phyloP scores from a whole-genome alignment of 2,888 invertebrate genomes.

The Camptogramma bilineatum region DNA sequence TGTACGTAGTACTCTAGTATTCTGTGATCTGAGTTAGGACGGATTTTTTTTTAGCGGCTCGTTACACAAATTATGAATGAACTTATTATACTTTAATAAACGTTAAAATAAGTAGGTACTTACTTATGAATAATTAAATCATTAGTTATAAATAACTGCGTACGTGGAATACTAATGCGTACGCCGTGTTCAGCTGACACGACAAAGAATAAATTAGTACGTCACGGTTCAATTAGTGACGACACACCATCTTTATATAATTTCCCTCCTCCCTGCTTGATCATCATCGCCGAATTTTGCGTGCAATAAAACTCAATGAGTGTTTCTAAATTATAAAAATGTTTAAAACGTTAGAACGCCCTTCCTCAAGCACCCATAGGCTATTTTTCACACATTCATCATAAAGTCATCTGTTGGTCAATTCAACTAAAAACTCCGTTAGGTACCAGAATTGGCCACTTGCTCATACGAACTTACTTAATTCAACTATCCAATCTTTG shows the following conservation, averaged over 20 bases:
- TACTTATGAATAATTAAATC: constrained; percentile 46
- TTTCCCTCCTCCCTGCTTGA: background rate
- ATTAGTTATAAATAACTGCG: constrained; percentile 46
- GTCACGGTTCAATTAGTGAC: constrained; percentile 51
- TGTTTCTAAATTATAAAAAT: too few species aligned
- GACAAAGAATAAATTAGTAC: constrained; percentile 47
- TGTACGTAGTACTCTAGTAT: too few species aligned
- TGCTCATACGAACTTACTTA: too few species aligned
- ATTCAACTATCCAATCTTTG: background rate
- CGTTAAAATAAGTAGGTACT: constrained; percentile 30
- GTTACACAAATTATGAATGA: constrained; percentile 36
- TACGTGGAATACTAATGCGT: constrained; percentile 49
- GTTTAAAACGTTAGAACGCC: too few species aligned
- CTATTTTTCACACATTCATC: background rate
- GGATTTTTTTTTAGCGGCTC: background rate
- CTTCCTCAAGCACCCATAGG: background rate
- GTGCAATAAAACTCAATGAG: background rate
- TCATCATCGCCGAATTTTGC: background rate
- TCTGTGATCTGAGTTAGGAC: too few species aligned
- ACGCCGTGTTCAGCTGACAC: constrained; percentile 36
- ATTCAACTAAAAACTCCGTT: too few species aligned
- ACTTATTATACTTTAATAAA: constrained; percentile 22
- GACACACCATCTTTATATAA: constrained; percentile 31
- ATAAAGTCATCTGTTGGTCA: background rate
- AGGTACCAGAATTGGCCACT: too few species aligned